Evolutionary conservation across 2,113 vertebrate species (phyloP).

Genomic region (Catagonus wagneri): DNA sequence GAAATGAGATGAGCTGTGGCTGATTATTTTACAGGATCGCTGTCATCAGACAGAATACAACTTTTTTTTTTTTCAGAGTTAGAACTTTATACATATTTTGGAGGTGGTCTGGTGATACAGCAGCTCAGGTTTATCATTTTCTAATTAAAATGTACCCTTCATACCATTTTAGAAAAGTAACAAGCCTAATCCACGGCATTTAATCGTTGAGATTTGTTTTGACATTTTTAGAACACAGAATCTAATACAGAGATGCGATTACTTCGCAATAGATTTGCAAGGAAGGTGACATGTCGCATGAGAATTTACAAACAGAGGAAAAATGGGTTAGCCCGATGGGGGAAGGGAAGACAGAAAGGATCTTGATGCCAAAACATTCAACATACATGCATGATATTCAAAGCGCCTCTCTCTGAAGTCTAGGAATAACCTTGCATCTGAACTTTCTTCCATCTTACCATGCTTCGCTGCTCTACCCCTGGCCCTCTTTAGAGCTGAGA

Average conservation of each 20-base stretch:
- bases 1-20: not conserved
- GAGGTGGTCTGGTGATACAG: conserved; percentile 57
- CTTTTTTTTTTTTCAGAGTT: not conserved
- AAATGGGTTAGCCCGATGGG: not conserved
- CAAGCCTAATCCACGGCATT: conserved; percentile 46
- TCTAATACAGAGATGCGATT: conserved; percentile 73
- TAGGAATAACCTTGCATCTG: not conserved
- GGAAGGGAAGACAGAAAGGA: not conserved
- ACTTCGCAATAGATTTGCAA: not conserved
- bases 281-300: not conserved
- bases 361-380: not conserved
- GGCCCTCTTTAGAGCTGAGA: not conserved
- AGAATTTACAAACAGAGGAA: not conserved
- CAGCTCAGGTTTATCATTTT: conserved; percentile 75
- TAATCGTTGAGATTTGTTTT: conserved; percentile 66
- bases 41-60: conserved; percentile 38
- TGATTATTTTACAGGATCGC: conserved; percentile 54
- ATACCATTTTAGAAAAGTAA: conserved; percentile 62
- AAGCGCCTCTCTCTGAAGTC: not conserved
- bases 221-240: conserved; percentile 77
- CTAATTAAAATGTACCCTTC: conserved; percentile 80
- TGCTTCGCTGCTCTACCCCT: not conserved
- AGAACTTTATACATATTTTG: conserved; percentile 56
- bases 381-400: not conserved
- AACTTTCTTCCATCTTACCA: not conserved